These are phyloP conservation scores for Steinernema khuongi DNA, from an alignment of 1,140 invertebrate genomes.

Conservation along the genomic window DNA sequence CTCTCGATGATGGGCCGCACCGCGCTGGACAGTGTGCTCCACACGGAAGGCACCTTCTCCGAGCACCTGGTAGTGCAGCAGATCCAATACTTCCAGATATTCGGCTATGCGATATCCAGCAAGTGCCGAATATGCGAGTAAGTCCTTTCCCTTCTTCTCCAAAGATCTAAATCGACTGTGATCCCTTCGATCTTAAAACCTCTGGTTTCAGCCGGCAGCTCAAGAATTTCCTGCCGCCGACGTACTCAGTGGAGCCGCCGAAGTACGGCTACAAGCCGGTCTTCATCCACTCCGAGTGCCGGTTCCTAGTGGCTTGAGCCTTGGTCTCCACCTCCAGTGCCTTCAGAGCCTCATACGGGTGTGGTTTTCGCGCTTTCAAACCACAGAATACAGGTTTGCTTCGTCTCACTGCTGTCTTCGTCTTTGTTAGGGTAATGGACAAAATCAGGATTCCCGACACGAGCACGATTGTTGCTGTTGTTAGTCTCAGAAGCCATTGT, in stretches of 20 bases:
- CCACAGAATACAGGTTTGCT: background rate
- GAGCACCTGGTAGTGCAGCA: background rate
- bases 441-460: background rate
- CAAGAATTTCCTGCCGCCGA: background rate
- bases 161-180: no score
- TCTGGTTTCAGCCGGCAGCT: background rate
- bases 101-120: background rate
- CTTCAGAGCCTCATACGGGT: background rate
- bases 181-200: background rate
- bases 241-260: background rate
- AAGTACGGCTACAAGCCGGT: background rate
- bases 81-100: background rate
- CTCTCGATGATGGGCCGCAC: background rate
- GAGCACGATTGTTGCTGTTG: background rate
- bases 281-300: background rate
- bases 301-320: background rate
- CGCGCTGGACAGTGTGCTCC: background rate
- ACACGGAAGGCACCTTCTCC: background rate
- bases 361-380: background rate
- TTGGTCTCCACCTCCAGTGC: background rate
- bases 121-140: background rate
- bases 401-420: conserved; percentile 12
- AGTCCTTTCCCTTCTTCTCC: background rate
- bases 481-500: background rate
- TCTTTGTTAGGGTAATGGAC: background rate